A percentile compares a stretch with the other conserved stretches of the same genome.
phyloP scores from a whole-genome alignment of 1,140 invertebrate species.

The silkworm (Bombyx mori) region DNA sequence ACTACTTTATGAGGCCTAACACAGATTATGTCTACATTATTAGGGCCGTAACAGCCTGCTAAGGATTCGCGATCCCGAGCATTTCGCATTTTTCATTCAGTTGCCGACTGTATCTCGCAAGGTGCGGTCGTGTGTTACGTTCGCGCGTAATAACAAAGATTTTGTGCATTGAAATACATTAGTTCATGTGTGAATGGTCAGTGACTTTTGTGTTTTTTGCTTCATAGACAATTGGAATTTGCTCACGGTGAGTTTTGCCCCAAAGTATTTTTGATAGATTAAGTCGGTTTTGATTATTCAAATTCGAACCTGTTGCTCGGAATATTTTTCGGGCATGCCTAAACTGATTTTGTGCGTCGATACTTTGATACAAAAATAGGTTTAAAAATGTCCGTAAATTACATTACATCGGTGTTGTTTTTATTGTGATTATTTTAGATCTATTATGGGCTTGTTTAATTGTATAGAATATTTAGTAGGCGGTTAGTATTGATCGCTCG shows the following conservation, averaged over 20 bases:
- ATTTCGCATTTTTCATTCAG: neutral
- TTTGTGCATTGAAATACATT: neutral
- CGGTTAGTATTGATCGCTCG: no score
- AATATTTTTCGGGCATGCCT: neutral
- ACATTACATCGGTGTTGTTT: no score
- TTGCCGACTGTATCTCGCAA: neutral
- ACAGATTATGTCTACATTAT: neutral
- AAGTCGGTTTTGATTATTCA: neutral
- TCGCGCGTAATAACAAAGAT: neutral
- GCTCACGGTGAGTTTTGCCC: neutral
- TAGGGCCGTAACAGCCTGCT: neutral
- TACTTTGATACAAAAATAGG: no score
- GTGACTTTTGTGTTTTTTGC: neutral
- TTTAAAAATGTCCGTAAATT: no score
- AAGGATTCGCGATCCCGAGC: neutral
- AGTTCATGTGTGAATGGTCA: slow-evolving; percentile 1
- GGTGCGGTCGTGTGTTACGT: neutral
- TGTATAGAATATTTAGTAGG: no score
- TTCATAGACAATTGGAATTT: neutral
- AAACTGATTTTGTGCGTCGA: neutral
- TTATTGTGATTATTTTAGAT: no score
- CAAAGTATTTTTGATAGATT: neutral
- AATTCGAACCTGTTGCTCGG: slow-evolving; percentile 1
- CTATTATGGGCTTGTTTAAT: no score
- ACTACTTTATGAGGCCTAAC: neutral